These are phyloP conservation scores for Anoura caudifer DNA, from an alignment of 2,113 vertebrate species.

Conservation along the genomic window DNA sequence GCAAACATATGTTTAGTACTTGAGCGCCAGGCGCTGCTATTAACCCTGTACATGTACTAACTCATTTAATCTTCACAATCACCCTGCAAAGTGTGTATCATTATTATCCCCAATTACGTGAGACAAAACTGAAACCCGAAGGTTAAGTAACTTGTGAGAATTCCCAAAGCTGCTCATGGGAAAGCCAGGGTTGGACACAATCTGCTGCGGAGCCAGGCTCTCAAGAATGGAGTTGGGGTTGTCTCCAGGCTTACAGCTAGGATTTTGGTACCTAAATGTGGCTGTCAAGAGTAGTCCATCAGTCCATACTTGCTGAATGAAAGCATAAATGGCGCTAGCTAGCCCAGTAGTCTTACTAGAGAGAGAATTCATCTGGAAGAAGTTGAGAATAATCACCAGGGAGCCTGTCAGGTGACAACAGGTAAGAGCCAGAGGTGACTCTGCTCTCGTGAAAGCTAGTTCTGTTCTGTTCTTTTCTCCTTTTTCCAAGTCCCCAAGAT, in stretches of 20 bases:
- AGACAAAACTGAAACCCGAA: background rate
- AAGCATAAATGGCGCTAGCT: background rate
- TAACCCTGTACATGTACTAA: background rate
- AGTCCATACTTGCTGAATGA: background rate
- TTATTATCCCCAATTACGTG: background rate
- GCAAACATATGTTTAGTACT: background rate
- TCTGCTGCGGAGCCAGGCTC: accelerated
- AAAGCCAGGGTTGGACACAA: background rate
- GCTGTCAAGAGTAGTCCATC: background rate
- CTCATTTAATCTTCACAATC: background rate
- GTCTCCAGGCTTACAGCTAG: accelerated
- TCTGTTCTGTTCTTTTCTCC: background rate
- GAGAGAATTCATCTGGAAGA: too few relatives aligned
- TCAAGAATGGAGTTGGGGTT: too few relatives aligned
- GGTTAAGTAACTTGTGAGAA: background rate
- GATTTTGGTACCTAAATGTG: accelerated
- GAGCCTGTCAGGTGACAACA: accelerated
- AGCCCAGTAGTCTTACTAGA: background rate
- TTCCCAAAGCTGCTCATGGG: background rate
- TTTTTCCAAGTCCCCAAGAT: background rate
- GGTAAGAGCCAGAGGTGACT: background rate
- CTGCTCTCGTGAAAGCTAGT: background rate
- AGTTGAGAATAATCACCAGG: background rate
- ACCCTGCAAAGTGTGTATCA: background rate
- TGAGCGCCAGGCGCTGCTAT: background rate